Conservation (phyloP, 2,113 vertebrate species). For the human (Homo sapiens) region GRCh38 chr3:149489001-149489500, state of each 20-base stretch:
- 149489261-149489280: not conserved
- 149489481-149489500: fast-evolving
- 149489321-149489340: not conserved
- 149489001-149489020: not conserved
- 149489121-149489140: not conserved
- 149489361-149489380: not conserved
- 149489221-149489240: not conserved
- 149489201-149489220: not conserved
- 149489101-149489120: no score
- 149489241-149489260: not conserved
- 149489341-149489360: no score
- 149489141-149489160: fast-evolving
- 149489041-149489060: not conserved
- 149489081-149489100: not conserved
- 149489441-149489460: not conserved
- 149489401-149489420: not conserved
- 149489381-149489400: not conserved
- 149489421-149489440: not conserved
- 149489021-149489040: not conserved
- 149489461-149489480: no score
- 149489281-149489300: not conserved
- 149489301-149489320: not conserved
- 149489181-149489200: not conserved
- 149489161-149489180: fast-evolving
- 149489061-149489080: not conserved